phyloP scores from a whole-genome alignment of 1,140 invertebrate genomes.

The Drosophila auraria region DNA sequence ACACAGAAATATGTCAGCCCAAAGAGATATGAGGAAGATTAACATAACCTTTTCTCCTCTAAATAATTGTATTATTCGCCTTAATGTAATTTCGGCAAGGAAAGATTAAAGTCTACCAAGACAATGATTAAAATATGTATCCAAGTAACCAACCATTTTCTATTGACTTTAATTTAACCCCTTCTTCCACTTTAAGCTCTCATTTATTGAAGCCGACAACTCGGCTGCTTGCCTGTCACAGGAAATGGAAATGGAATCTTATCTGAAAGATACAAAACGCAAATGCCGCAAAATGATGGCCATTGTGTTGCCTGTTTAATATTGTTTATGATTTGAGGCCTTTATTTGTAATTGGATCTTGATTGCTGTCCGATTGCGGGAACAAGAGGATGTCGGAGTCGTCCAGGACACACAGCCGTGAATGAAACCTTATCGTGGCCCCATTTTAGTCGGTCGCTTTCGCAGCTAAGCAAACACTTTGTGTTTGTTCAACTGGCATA shows the following conservation, averaged over 20 bases:
- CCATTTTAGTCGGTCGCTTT: slow-evolving; percentile 6
- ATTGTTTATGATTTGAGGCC: slow-evolving; percentile 41
- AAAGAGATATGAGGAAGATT: slow-evolving; percentile 1
- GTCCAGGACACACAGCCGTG: neutral
- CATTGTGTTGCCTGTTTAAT: slow-evolving; percentile 44
- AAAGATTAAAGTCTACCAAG: neutral
- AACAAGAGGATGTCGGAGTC: slow-evolving; percentile 5
- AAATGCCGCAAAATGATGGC: slow-evolving; percentile 41
- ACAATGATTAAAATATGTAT: no score
- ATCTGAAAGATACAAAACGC: slow-evolving; percentile 36
- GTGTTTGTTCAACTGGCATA: slow-evolving; percentile 30
- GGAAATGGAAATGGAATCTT: slow-evolving; percentile 48
- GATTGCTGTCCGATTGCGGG: slow-evolving; percentile 35
- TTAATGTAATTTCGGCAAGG: no score
- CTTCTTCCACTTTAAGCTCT: neutral
- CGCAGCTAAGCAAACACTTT: slow-evolving; percentile 64
- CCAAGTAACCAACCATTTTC: neutral
- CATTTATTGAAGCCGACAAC: neutral
- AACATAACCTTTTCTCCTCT: neutral
- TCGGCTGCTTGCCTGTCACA: slow-evolving; percentile 23
- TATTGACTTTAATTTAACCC: neutral
- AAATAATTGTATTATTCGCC: neutral
- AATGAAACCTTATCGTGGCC: slow-evolving; percentile 48
- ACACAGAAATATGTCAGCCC: slow-evolving; percentile 11
- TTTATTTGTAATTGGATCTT: slow-evolving; percentile 56